These are phyloP conservation scores for Mobula birostris DNA, from an alignment of 2,113 vertebrate genomes.

Conservation along the genomic window DNA sequence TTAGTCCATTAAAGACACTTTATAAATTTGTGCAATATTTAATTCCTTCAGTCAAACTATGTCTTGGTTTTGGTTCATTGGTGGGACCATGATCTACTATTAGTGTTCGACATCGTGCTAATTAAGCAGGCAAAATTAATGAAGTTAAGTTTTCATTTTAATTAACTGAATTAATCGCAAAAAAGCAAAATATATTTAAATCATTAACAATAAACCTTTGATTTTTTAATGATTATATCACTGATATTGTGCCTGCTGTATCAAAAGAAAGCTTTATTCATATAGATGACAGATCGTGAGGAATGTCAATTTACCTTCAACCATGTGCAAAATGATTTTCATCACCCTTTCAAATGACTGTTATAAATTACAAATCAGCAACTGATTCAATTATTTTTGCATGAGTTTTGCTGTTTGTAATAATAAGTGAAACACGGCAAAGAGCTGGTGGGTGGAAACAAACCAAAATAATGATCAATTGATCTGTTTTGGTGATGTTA, in stretches of 20 bases:
- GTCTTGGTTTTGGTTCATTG: background rate
- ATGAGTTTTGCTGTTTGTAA: background rate
- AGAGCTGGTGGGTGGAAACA: background rate
- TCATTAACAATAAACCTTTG: background rate
- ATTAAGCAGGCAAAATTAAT: background rate
- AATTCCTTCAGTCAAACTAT: background rate
- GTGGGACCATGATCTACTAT: background rate
- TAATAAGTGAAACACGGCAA: background rate
- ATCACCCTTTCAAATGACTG: no score
- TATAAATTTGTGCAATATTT: background rate
- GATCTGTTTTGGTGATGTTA: background rate
- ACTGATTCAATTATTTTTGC: background rate
- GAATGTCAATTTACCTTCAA: background rate
- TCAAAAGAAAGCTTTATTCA: background rate
- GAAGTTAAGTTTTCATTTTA: no score
- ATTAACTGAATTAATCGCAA: no score
- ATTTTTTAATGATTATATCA: background rate
- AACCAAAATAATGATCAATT: background rate
- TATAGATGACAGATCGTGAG: background rate
- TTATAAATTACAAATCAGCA: background rate
- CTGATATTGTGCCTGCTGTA: background rate
- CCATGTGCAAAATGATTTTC: background rate
- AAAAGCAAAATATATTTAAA: background rate
- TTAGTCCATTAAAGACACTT: background rate
- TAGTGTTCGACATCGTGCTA: background rate